Conservation (phyloP, 1,140 invertebrate species). For the Zelostemma sp. region DNA sequence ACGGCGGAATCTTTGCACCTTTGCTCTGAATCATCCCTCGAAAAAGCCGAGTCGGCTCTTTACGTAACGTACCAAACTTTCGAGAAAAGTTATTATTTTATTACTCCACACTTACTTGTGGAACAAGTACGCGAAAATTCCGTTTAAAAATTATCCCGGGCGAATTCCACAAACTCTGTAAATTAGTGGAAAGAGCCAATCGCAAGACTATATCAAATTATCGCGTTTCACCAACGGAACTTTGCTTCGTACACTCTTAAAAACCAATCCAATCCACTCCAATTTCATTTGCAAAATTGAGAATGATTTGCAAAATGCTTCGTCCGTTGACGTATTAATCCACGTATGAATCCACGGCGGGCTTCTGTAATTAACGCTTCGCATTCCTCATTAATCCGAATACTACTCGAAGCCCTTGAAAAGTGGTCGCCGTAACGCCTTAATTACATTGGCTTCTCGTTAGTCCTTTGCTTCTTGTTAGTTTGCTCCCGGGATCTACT, state of each 20-base stretch:
- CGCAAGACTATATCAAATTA: too few species aligned
- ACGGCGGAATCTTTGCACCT: slow-evolving; percentile 42
- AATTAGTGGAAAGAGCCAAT: too few species aligned
- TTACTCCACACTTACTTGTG: slow-evolving; percentile 41
- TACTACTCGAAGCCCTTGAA: slow-evolving; percentile 33
- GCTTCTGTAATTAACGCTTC: slow-evolving; percentile 27
- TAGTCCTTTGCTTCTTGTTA: not conserved
- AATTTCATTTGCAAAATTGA: too few species aligned
- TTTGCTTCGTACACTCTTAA: too few species aligned
- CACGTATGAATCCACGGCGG: too few species aligned
- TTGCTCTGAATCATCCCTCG: slow-evolving; percentile 44
- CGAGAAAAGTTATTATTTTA: slow-evolving; percentile 45
- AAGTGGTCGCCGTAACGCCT: slow-evolving; percentile 24
- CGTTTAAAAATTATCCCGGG: too few species aligned
- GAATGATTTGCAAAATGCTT: too few species aligned
- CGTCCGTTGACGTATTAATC: too few species aligned
- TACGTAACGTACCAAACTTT: slow-evolving; percentile 46
- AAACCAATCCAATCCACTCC: too few species aligned
- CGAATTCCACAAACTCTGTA: too few species aligned
- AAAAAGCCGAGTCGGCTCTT: slow-evolving; percentile 46
- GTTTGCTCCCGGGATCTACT: not conserved
- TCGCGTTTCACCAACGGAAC: too few species aligned
- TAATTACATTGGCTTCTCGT: slow-evolving; percentile 27
- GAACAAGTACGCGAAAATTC: slow-evolving; percentile 1
- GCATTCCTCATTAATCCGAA: slow-evolving; percentile 36